Conservation (phyloP, 2,797 vertebrate genomes). For the Melopsittacus undulatus region DNA sequence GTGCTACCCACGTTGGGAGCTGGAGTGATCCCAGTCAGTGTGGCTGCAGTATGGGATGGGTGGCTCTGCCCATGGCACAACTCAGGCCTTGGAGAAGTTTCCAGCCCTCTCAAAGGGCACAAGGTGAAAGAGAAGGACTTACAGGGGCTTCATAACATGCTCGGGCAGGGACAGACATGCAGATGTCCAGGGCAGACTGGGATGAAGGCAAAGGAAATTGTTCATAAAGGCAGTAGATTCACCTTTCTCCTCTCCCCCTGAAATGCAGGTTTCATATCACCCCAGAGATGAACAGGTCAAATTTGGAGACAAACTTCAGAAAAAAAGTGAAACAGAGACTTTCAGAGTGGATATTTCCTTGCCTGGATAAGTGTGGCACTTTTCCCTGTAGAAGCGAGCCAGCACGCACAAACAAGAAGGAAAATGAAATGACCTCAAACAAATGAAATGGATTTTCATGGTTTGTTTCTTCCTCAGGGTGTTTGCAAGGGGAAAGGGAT, state of each 20-base stretch:
- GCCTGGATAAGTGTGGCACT: not conserved
- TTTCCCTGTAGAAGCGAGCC: not conserved
- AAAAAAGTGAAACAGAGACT: not conserved
- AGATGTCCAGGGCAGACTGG: not conserved
- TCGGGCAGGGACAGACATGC: not conserved
- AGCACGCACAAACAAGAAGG: not conserved
- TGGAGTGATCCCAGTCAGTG: fast-evolving
- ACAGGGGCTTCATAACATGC: not conserved
- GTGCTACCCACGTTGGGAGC: not conserved
- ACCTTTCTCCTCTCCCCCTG: not conserved
- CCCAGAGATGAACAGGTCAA: not conserved
- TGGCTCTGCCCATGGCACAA: not conserved
- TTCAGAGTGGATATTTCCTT: not conserved
- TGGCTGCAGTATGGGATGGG: fast-evolving
- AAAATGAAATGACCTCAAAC: conserved; percentile 53
- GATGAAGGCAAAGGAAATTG: not conserved
- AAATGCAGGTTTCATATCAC: not conserved
- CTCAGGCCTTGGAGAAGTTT: not conserved
- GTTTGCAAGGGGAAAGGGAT: conserved; percentile 13
- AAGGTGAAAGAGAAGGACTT: not conserved
- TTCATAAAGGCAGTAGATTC: not conserved
- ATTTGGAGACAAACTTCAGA: not conserved
- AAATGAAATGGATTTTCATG: conserved; percentile 51
- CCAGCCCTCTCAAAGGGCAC: fast-evolving
- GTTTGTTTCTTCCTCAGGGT: conserved; percentile 30